Conservation (phyloP, 2,113 vertebrate genomes). For the Genyomyrus donnyi region DNA sequence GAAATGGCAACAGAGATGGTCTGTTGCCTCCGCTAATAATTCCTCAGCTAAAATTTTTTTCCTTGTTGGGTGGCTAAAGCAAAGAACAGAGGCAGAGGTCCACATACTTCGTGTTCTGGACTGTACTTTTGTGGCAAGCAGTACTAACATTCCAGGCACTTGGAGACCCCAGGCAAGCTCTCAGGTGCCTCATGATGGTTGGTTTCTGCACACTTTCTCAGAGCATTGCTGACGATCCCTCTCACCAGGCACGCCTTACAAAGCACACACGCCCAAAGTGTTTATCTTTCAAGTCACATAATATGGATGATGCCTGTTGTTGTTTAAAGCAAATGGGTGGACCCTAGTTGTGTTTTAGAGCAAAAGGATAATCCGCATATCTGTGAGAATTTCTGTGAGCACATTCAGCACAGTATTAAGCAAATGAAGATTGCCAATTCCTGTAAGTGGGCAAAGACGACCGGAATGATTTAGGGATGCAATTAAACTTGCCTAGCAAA, state of each 20-base stretch:
- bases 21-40: neutral
- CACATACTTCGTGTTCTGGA: neutral
- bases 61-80: neutral
- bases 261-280: neutral
- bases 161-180: neutral
- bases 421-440: neutral
- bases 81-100: neutral
- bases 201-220: neutral
- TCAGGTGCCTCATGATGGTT: neutral
- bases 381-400: neutral
- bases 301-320: neutral
- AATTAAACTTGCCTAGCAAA: constrained; percentile 13
- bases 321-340: neutral
- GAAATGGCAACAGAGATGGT: neutral
- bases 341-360: neutral
- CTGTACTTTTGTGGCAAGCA: neutral
- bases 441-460: neutral
- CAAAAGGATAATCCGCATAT: neutral
- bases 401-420: neutral
- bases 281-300: neutral
- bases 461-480: constrained; percentile 8
- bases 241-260: neutral
- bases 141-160: neutral
- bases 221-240: neutral
- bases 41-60: neutral